Percentiles rank a stretch among this genome's conserved stretches.
Conservation (phyloP, 2,797 vertebrate genomes). For the Acanthurus lineatus region DNA sequence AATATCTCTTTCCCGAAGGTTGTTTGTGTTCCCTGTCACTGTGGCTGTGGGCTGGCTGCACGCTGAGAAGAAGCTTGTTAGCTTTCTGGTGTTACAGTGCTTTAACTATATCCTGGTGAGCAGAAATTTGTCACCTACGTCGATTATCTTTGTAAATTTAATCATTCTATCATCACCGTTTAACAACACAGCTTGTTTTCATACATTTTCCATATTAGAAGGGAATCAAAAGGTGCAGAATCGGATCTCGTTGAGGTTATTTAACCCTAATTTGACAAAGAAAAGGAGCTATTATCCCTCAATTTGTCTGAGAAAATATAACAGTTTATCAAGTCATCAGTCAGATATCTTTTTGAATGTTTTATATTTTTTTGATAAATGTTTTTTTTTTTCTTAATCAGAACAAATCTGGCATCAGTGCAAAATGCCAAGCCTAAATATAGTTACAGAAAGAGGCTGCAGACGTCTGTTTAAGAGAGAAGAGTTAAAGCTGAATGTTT, state of each 20-base stretch:
- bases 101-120: slow-evolving; percentile 57
- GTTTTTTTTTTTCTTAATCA: neutral
- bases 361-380: neutral
- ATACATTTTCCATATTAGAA: slow-evolving; percentile 35
- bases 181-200: slow-evolving; percentile 37
- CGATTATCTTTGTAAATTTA: slow-evolving; percentile 57
- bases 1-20: slow-evolving; percentile 43
- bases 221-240: slow-evolving; percentile 28
- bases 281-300: neutral
- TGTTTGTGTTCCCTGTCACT: slow-evolving; percentile 57
- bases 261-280: slow-evolving; percentile 5
- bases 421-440: neutral
- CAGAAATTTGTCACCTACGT: slow-evolving; percentile 26
- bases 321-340: neutral
- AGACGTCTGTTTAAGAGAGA: slow-evolving; percentile 6
- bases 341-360: neutral
- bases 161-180: slow-evolving; percentile 49
- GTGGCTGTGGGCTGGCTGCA: slow-evolving; percentile 44
- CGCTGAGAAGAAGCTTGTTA: slow-evolving; percentile 59
- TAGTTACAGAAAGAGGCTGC: neutral
- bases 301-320: neutral
- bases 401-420: neutral
- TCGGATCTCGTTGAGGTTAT: slow-evolving; percentile 31
- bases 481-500: slow-evolving; percentile 14
- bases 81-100: slow-evolving; percentile 33